Percentiles rank a stretch among this genome's conserved stretches.
Evolutionary conservation across 2,888 invertebrate genomes (phyloP).

Genomic region (Luffia ferchaultella): DNA sequence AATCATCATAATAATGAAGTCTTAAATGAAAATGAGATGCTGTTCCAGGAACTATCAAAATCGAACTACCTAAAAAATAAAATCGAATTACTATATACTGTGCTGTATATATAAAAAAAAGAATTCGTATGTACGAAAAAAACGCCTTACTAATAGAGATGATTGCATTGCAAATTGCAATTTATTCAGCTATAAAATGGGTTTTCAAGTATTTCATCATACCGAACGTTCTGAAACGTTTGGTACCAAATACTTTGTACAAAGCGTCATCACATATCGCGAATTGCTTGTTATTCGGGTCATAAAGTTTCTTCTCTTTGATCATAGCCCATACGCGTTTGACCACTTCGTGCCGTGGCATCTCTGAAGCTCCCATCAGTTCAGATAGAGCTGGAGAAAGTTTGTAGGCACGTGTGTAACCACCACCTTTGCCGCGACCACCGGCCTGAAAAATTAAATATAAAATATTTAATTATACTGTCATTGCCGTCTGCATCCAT

Average conservation of each 20-base stretch:
- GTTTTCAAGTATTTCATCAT: slow-evolving; percentile 97
- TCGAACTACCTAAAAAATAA: background rate
- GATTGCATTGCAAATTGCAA: too few relatives aligned
- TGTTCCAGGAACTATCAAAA: background rate
- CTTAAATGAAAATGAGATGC: too few relatives aligned
- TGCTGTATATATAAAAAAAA: background rate
- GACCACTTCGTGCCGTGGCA: slow-evolving; percentile 89
- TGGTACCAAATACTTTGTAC: slow-evolving; percentile 88
- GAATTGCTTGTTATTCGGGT: slow-evolving; percentile 94
- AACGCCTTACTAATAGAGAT: too few relatives aligned
- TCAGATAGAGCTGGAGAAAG: slow-evolving; percentile 86
- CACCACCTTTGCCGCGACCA: slow-evolving; percentile 66
- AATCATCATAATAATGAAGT: too few relatives aligned
- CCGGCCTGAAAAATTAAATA: slow-evolving; percentile 34
- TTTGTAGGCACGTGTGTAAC: slow-evolving; percentile 85
- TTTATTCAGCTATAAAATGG: slow-evolving; percentile 68
- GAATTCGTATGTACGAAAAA: too few relatives aligned
- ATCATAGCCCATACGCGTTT: slow-evolving; percentile 91
- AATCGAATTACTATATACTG: background rate
- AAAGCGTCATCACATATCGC: slow-evolving; percentile 94
- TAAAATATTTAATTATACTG: slow-evolving; percentile 12
- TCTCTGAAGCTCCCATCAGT: slow-evolving; percentile 82
- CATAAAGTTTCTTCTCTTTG: slow-evolving; percentile 87
- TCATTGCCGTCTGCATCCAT: too few relatives aligned
- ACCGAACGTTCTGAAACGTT: slow-evolving; percentile 93